Evolutionary conservation across 2,888 invertebrate genomes (phyloP).

Genomic region (Apotomis turbidana): DNA sequence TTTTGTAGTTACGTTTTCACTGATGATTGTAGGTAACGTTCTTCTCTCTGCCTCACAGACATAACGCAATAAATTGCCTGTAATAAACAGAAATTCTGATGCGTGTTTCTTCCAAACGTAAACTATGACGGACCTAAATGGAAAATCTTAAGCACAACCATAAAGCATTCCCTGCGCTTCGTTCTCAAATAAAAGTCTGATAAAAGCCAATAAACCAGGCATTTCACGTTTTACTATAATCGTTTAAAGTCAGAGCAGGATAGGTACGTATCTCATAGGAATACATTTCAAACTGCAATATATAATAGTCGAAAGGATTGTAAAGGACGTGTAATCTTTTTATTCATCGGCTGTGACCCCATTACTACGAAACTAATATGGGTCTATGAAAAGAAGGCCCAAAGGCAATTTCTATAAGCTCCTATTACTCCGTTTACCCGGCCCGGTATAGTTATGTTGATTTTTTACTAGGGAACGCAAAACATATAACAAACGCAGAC

Average conservation of each 20-base stretch:
- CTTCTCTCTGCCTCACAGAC: no score
- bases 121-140: no score
- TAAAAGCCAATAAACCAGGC: no score
- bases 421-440: conserved; percentile 29
- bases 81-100: no score
- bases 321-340: conserved; percentile 30
- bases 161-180: no score
- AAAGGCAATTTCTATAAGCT: conserved; percentile 30
- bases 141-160: no score
- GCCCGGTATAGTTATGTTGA: conserved; percentile 17
- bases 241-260: no score
- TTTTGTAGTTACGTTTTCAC: not conserved
- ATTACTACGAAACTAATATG: conserved; percentile 32
- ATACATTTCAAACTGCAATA: not conserved
- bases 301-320: conserved; percentile 8
- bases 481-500: conserved; percentile 4
- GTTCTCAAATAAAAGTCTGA: no score
- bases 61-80: no score
- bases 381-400: conserved; percentile 35
- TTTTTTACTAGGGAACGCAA: conserved; percentile 11
- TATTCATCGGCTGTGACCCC: conserved; percentile 29
- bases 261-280: no score
- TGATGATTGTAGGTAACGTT: not conserved
- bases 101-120: no score
- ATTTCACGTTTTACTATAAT: no score